Base-by-base conservation (phyloP, 2,888 invertebrate genomes). In the Gymnoscelis rufifasciata region DNA sequence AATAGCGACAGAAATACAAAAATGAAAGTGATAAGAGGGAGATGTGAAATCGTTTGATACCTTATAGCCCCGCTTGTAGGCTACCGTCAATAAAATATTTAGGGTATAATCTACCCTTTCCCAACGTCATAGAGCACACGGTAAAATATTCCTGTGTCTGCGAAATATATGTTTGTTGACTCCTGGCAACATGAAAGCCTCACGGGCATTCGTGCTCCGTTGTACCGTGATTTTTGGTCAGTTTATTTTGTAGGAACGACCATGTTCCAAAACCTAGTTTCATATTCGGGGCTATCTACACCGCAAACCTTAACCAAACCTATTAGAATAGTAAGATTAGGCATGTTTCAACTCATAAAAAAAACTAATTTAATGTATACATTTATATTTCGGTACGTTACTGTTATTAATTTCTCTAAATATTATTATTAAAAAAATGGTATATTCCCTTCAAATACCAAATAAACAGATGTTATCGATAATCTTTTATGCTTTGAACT, bases 21-120 rank as follows among this genome's bases (percentile, higher is more conserved):
- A 54, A 52, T 44, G 49, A 54, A 57, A 52, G 57, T 57, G 54
- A 49, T 52, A 51, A 54, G 52, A 52, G 49, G 47, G 52, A 52
- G 47, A 54, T 52, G 52, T 51, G 52, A 47, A 38, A 38, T 43
- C 38, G 40, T 51, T 41, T 39, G 39, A 39, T 23, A 19, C 35
- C 38, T 38, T 8, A 39, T 42, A 47, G 42, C 42, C 19, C 2
- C 2, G 19, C 19, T n/a, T 33, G 8, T 8, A 31, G 13, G 13
- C 7, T 33, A 26, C 24, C 41, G 44, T 38, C 43, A 15, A 11
- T 43, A 43, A 36, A 40, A 30, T 39, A 24, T 8, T 4, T 10
- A n/a, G 12, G 6, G 12, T 23, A 43, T 12, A 38, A 36, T 43
- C 43, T 43, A 37, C 48, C 39, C 39, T 40, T 13, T 14, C 10